Evolutionary conservation across 2,888 invertebrate species (phyloP).

Genomic region (Liopterus haemorrhoidalis): DNA sequence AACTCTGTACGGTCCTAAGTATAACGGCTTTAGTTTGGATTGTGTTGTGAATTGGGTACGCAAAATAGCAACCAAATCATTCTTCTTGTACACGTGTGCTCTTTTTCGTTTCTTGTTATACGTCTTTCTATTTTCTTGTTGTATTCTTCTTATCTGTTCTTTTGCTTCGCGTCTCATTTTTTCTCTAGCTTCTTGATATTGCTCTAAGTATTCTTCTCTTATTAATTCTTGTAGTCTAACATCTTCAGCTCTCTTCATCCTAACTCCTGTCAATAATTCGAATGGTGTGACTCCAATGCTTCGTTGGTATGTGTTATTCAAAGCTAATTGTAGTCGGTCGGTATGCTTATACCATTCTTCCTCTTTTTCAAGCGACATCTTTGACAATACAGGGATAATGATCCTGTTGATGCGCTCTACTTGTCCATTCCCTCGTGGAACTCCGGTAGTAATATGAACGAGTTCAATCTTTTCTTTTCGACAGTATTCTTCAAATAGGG

Average conservation of each 20-base stretch:
- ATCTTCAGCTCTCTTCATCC: conserved; percentile 20
- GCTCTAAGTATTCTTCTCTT: conserved; percentile 22
- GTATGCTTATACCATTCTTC: conserved; percentile 20
- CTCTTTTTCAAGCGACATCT: conserved; percentile 12
- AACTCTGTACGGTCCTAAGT: conserved; percentile 36
- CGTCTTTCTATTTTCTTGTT: too few species aligned
- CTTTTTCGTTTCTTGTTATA: conserved; percentile 18
- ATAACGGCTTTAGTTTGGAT: conserved; percentile 35
- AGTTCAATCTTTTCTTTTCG: too few species aligned
- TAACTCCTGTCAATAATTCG: conserved; percentile 18
- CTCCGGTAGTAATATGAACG: not conserved
- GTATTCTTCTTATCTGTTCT: conserved; percentile 18
- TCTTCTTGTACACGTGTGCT: conserved; percentile 21
- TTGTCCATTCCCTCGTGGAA: too few species aligned
- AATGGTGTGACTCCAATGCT: conserved; percentile 17
- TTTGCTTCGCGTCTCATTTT: conserved; percentile 16
- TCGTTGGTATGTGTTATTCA: conserved; percentile 19
- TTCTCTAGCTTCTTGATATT: conserved; percentile 19
- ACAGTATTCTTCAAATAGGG: not conserved
- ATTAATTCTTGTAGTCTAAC: conserved; percentile 17
- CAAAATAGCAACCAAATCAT: conserved; percentile 35
- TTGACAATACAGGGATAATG: conserved; percentile 22
- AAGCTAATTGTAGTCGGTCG: conserved; percentile 3
- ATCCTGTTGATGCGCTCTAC: conserved; percentile 22
- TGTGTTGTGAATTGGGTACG: conserved; percentile 36